Evolutionary conservation across 2,797 vertebrate genomes (phyloP).

Genomic region (Macroramphosus scolopax): DNA sequence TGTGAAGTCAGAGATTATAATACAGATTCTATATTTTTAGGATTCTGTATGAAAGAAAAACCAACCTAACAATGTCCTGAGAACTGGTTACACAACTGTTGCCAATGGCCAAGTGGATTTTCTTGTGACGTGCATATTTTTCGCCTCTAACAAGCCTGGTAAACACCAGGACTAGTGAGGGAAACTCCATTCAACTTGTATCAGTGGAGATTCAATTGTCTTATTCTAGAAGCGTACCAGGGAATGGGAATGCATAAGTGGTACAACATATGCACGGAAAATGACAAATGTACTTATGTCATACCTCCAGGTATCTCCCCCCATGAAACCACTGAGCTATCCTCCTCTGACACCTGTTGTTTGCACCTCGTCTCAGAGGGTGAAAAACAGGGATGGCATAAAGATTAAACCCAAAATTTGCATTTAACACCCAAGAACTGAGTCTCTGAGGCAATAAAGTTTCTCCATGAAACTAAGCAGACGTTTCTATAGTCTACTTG

Average conservation of each 20-base stretch:
- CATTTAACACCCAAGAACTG: too few species aligned
- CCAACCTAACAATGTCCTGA: conserved; percentile 11
- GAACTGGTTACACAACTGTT: conserved; percentile 34
- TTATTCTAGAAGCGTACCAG: conserved; percentile 12
- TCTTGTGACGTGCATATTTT: conserved; percentile 22
- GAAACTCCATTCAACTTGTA: conserved; percentile 24
- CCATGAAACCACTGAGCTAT: too few species aligned
- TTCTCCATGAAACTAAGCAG: too few species aligned
- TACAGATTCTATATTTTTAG: neutral
- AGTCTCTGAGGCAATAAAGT: too few species aligned
- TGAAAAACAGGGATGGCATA: too few species aligned
- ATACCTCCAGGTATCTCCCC: conserved; percentile 8
- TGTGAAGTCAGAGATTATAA: too few species aligned
- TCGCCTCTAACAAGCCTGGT: conserved; percentile 41
- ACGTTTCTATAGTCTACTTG: too few species aligned
- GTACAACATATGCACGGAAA: conserved; percentile 1
- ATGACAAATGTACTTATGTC: neutral
- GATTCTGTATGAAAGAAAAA: conserved; percentile 7
- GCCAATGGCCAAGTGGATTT: neutral
- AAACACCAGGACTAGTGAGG: conserved; percentile 40
- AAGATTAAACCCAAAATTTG: too few species aligned
- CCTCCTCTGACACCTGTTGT: too few species aligned
- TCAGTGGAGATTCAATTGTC: conserved; percentile 19
- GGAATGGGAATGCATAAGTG: neutral
- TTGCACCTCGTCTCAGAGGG: too few species aligned